These are phyloP conservation scores for Pecten maximus DNA, from an alignment of 2,888 invertebrate genomes.

Conservation along the genomic window DNA sequence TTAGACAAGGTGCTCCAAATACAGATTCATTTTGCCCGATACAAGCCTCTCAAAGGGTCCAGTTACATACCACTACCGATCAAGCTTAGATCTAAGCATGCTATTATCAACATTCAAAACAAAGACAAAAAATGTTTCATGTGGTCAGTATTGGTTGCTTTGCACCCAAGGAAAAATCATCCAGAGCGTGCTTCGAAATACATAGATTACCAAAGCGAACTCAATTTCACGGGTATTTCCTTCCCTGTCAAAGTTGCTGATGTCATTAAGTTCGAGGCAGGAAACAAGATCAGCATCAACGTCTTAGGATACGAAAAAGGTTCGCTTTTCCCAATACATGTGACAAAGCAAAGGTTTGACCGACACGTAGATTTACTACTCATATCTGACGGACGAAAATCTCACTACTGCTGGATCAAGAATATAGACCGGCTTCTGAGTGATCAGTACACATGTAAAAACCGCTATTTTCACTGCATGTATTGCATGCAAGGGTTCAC, in stretches of 20 bases:
- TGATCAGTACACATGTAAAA: no score
- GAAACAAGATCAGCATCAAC: no score
- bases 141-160: constrained; percentile 54
- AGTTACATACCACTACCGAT: constrained; percentile 54
- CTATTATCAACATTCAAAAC: no score
- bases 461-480: neutral
- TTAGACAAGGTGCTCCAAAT: no score
- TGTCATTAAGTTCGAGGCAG: constrained; percentile 48
- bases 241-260: neutral
- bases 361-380: no score
- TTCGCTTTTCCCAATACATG: constrained; percentile 41
- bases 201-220: neutral
- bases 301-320: constrained; percentile 49
- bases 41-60: no score
- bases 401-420: no score
- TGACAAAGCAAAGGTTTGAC: no score
- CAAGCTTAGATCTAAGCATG: constrained; percentile 47
- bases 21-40: no score
- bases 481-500: constrained; percentile 30
- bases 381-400: no score
- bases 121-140: constrained; percentile 59
- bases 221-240: no score
- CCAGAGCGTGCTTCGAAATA: constrained; percentile 40
- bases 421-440: no score
- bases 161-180: constrained; percentile 49